Base-by-base conservation (phyloP, 1,140 invertebrate species). In the Ditylenchus dipsaci region DNA sequence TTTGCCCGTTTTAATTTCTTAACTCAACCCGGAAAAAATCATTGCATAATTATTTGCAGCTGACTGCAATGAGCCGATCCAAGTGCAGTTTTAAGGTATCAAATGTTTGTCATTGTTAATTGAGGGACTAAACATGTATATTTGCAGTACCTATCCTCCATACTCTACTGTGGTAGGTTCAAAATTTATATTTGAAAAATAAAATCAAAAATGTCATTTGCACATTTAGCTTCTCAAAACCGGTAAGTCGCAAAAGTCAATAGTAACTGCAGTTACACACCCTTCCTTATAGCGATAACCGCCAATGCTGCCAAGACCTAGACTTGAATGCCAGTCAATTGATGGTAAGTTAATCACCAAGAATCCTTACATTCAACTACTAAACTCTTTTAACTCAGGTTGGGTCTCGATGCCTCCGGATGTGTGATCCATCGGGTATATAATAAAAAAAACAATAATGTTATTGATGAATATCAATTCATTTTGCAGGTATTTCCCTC, bases 391-490 rank as follows among this genome's bases (percentile, higher is more conserved):
- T 26, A 53, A 8, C 23, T 19, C 15, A 53, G 49, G 49, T 53
- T 53, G 49, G 49, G n/a, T 21, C n/a, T 26, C 49, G 49, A 21
- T 53, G 49, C 23, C 49, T 53, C n/a, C 49, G 49, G 8, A 21
- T 53, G n/a, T 53, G 49, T 53, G 49, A 53, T 53, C 49, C 49
- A 53, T 53, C 49, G n/a, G 49, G 49, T 53, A 38, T 38, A 38
- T 38, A n/a, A 38, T 38, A 38, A 11, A 38, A 38, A 38, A 38
- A 5, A 38, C 11, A 38, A 5, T n/a, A n/a, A n/a, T n/a, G n/a
- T n/a, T n/a, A 5, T 38, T 11, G 11, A 11, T 5, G 11, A 38
- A 3, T 38, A 38, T 38, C 3, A 11, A 38, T 3, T 11, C 11
- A 11, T 11, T 11, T 38, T 38, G 3, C 33, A 38, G 33, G 33